Evolutionary conservation across 2,797 vertebrate species (phyloP).

Genomic region (Babyrousa celebensis): DNA sequence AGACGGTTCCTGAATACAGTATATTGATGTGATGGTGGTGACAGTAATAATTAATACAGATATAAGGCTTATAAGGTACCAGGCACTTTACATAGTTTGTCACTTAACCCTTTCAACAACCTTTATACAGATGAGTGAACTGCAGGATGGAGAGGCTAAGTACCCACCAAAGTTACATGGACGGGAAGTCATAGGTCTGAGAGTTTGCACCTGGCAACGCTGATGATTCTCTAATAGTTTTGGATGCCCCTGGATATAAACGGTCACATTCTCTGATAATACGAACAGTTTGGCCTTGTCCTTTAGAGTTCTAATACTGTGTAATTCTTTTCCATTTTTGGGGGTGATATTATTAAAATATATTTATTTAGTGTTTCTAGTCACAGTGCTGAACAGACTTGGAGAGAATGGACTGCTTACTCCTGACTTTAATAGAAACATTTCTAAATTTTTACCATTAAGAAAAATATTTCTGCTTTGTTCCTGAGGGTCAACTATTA

Average conservation of each 20-base stretch:
- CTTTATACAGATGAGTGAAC: neutral
- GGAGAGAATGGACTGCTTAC: neutral
- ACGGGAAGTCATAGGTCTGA: neutral
- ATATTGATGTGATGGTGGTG: neutral
- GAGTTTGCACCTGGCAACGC: neutral
- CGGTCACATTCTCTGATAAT: neutral
- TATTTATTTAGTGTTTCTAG: neutral
- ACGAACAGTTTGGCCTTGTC: neutral
- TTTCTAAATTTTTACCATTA: neutral
- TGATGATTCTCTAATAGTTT: neutral
- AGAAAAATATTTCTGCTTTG: constrained; percentile 14
- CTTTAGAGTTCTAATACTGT: neutral
- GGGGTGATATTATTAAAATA: neutral
- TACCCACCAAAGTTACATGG: neutral
- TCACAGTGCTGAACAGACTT: neutral
- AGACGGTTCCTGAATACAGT: neutral
- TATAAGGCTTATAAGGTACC: neutral
- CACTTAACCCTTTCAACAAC: neutral
- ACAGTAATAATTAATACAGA: neutral
- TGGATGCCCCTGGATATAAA: neutral
- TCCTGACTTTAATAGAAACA: neutral
- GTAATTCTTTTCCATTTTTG: neutral
- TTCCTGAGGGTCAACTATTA: neutral
- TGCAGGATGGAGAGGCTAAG: neutral
- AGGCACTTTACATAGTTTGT: neutral